Conservation (phyloP, 2,888 invertebrate genomes). For the Aricia artaxerxes region DNA sequence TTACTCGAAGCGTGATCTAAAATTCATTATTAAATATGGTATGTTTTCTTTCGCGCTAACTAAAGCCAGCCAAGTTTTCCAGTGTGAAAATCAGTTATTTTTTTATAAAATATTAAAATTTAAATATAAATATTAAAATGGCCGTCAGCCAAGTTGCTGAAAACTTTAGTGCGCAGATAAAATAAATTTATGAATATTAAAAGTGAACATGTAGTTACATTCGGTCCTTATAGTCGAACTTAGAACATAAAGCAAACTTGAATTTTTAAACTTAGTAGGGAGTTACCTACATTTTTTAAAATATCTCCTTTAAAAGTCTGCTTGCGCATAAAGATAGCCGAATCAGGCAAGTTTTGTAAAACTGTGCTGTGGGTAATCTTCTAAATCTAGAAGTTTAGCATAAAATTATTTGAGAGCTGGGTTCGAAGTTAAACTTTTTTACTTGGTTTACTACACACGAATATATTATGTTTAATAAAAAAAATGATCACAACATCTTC, state of each 20-base stretch:
- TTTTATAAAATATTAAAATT: constrained; percentile 17
- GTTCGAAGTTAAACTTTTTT: no score
- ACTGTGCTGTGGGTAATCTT: constrained; percentile 48
- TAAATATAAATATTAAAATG: constrained; percentile 25
- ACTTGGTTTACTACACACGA: no score
- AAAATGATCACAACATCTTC: no score
- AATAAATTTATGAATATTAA: constrained; percentile 31
- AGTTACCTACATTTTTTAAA: constrained; percentile 25
- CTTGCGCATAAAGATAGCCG: constrained; percentile 50
- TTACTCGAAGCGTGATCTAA: neutral
- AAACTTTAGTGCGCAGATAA: constrained; percentile 21
- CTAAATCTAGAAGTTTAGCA: constrained; percentile 42
- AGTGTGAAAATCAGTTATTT: neutral
- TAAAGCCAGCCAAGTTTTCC: neutral
- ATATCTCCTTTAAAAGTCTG: neutral
- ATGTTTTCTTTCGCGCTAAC: neutral
- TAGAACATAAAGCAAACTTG: constrained; percentile 26
- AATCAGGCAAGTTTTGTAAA: constrained; percentile 44
- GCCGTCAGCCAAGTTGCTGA: constrained; percentile 24
- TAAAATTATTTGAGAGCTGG: neutral
- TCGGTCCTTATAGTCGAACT: constrained; percentile 23
- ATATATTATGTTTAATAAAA: no score
- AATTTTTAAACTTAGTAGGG: constrained; percentile 25
- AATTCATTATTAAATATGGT: neutral
- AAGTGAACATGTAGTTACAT: constrained; percentile 27